Percentiles rank a stretch among this genome's conserved stretches.
Evolutionary conservation across 2,113 vertebrate genomes (phyloP).

Genomic region (Pterocles orientalis): DNA sequence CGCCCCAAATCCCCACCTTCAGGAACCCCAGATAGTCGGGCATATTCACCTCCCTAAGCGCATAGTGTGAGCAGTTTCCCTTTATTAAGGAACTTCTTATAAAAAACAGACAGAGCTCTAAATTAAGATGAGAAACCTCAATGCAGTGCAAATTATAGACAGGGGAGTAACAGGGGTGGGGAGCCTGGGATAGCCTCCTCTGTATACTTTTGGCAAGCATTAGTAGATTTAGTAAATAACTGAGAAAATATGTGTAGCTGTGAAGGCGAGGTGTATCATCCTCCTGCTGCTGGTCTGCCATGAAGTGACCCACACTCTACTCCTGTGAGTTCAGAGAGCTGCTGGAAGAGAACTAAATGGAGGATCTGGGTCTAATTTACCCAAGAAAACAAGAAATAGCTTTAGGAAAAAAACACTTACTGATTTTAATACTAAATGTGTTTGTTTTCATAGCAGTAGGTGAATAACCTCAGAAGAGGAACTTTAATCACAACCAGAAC

Average conservation of each 20-base stretch:
- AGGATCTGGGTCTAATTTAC: background rate
- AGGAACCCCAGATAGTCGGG: rapidly evolving
- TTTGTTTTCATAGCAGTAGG: slow-evolving; percentile 44
- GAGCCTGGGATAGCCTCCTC: background rate
- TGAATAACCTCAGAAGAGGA: slow-evolving; percentile 8
- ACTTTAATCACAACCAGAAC: slow-evolving; percentile 16
- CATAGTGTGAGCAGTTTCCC: background rate
- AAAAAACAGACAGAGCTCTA: background rate
- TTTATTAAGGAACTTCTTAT: background rate
- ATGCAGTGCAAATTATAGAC: background rate
- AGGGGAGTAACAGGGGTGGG: background rate
- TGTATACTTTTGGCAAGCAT: background rate
- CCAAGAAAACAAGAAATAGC: background rate
- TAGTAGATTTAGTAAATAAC: background rate
- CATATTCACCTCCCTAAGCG: background rate
- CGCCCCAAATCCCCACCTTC: background rate
- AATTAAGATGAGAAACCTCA: background rate
- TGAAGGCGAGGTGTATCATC: background rate
- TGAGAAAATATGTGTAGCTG: rapidly evolving
- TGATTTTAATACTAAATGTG: background rate
- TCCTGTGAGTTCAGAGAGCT: background rate
- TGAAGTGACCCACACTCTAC: background rate
- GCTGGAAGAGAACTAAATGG: background rate
- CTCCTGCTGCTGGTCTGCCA: background rate
- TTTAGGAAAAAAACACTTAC: background rate